These are phyloP conservation scores for Xyliphius kryptos DNA, from an alignment of 2,113 vertebrate genomes.

Conservation along the genomic window DNA sequence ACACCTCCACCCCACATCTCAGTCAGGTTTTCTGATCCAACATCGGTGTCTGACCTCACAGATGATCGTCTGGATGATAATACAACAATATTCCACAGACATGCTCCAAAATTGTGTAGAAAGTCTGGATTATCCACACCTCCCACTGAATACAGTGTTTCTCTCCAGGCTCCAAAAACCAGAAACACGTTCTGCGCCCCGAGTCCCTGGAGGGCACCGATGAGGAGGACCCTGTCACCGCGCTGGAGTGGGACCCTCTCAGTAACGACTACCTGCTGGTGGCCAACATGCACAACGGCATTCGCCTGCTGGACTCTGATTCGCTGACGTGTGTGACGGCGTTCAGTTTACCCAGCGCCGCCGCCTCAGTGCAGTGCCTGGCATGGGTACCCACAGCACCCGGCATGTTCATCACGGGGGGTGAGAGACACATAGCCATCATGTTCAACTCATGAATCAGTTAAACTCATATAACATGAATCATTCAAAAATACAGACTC, in stretches of 20 bases:
- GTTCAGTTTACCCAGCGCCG: constrained; percentile 81
- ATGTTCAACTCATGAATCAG: no score
- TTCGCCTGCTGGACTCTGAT: constrained; percentile 88
- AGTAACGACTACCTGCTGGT: constrained; percentile 91
- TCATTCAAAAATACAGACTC: no score
- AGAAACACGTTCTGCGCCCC: constrained; percentile 88
- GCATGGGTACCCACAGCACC: constrained; percentile 94
- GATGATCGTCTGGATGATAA: no score
- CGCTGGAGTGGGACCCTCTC: constrained; percentile 91
- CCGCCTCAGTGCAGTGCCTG: constrained; percentile 87
- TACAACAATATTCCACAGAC: no score
- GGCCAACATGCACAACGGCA: constrained; percentile 86
- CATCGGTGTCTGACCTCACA: no score
- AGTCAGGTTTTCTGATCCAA: no score
- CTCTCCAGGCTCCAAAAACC: constrained; percentile 78
- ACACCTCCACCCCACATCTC: no score
- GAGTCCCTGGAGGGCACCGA: constrained; percentile 90
- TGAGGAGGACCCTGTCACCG: constrained; percentile 90
- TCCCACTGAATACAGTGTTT: constrained; percentile 7
- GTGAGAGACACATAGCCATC: no score
- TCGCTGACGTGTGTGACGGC: constrained; percentile 81
- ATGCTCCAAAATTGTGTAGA: no score
- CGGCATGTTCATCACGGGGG: constrained; percentile 97
- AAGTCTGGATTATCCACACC: no score
- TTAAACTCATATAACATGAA: no score